A percentile compares a stretch with the other conserved stretches of the same genome.
Evolutionary conservation across 2,797 vertebrate species (phyloP).

Genomic region (Chloroceryle inda): DNA sequence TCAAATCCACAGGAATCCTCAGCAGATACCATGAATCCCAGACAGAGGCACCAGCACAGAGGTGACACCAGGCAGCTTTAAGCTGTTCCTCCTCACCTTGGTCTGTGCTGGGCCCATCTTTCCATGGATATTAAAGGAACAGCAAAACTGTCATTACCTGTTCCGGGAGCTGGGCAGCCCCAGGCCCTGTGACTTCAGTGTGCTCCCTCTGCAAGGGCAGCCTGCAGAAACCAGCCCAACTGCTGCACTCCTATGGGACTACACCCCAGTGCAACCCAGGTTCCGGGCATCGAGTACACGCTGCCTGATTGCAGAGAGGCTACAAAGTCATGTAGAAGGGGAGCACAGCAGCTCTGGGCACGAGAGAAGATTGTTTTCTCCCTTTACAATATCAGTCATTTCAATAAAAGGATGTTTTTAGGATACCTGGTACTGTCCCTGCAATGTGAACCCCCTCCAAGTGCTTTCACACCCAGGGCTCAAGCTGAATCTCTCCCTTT

Average conservation of each 20-base stretch:
- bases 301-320: not conserved
- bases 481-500: not conserved
- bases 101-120: not conserved
- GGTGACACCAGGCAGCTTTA: not conserved
- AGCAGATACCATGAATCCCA: not conserved
- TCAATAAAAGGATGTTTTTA: not conserved
- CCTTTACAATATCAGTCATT: not conserved
- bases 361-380: not conserved
- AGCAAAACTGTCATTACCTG: not conserved
- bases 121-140: not conserved
- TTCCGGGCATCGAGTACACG: not conserved
- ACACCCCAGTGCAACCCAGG: no score
- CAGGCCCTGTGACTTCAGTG: not conserved
- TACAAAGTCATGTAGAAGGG: not conserved
- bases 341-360: not conserved
- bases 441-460: not conserved
- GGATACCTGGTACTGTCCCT: not conserved
- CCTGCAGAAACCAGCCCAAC: not conserved
- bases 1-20: not conserved
- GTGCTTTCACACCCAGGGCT: not conserved
- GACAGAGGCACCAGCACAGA: not conserved
- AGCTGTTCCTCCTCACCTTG: fast-evolving
- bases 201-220: not conserved
- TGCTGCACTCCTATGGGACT: not conserved
- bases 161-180: not conserved